Evolutionary conservation across 2,113 vertebrate species (phyloP).

Genomic region (Passerina amoena): DNA sequence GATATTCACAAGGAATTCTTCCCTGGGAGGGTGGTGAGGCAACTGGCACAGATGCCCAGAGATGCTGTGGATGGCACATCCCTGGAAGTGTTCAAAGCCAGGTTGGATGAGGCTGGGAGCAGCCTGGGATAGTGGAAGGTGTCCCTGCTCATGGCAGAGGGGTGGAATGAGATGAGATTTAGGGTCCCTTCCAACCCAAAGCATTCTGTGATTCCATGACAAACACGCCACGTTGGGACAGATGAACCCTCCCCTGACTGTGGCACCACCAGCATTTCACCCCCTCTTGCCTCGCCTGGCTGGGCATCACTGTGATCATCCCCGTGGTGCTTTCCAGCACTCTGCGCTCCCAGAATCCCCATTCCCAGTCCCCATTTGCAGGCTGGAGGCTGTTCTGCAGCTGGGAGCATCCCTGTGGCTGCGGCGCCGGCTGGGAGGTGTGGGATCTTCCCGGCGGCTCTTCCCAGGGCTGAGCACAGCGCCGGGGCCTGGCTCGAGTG

Average conservation of each 20-base stretch:
- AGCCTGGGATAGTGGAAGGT: background rate
- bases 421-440: background rate
- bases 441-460: background rate
- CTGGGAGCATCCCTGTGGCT: background rate
- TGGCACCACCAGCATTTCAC: background rate
- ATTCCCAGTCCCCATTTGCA: background rate
- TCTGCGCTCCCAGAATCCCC: background rate
- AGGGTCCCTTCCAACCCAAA: background rate
- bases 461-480: background rate
- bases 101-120: background rate
- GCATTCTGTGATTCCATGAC: background rate
- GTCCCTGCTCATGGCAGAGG: background rate
- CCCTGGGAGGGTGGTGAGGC: background rate
- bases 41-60: background rate
- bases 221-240: fast-evolving
- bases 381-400: background rate
- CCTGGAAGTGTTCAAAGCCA: background rate
- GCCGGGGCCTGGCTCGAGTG: background rate
- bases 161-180: background rate
- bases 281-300: background rate
- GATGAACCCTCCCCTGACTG: background rate
- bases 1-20: background rate
- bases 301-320: background rate
- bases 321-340: background rate
- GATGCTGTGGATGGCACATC: background rate